phyloP scores from a whole-genome alignment of 1,140 invertebrate species.

The Aphidius gifuensis region DNA sequence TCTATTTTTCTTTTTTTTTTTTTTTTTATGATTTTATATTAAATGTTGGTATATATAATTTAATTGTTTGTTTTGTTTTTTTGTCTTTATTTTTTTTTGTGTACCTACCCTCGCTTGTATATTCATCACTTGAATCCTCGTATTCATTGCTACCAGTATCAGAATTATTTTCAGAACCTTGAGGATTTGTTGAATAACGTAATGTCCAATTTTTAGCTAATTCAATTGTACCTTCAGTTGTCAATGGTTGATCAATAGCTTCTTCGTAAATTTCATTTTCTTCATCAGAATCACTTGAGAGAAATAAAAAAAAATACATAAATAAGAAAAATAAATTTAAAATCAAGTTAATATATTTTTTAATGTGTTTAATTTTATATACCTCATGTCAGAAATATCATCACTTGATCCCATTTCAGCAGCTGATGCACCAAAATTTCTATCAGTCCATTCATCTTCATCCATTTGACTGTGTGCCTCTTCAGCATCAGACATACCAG shows the following conservation, averaged over 20 bases:
- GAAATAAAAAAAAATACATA: conserved; percentile 8
- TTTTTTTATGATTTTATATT: conserved; percentile 10
- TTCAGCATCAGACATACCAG: conserved; percentile 64
- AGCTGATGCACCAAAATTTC: conserved; percentile 79
- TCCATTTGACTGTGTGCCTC: conserved; percentile 79
- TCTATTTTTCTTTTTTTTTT: conserved; percentile 23
- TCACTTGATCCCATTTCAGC: conserved; percentile 70
- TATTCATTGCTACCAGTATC: conserved; percentile 57
- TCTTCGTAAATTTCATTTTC: conserved; percentile 64
- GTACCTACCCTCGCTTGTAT: conserved; percentile 61
- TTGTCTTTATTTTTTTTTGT: neutral
- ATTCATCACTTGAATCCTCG: conserved; percentile 64
- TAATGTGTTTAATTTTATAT: conserved; percentile 16
- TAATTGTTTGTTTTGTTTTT: conserved; percentile 12
- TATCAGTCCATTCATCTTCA: conserved; percentile 90
- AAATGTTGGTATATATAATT: neutral
- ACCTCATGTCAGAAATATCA: conserved; percentile 70
- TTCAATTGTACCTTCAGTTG: conserved; percentile 64
- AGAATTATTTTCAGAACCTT: conserved; percentile 43
- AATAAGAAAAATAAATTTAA: neutral
- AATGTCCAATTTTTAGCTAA: conserved; percentile 64
- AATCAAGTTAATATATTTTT: conserved; percentile 1
- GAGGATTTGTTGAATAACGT: conserved; percentile 52
- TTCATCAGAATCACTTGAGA: conserved; percentile 58
- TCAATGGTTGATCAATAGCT: conserved; percentile 62